Percentiles rank a stretch among this genome's conserved stretches.
Conservation (phyloP, 2,888 invertebrate species). For the Steinernema carpocapsae region DNA sequence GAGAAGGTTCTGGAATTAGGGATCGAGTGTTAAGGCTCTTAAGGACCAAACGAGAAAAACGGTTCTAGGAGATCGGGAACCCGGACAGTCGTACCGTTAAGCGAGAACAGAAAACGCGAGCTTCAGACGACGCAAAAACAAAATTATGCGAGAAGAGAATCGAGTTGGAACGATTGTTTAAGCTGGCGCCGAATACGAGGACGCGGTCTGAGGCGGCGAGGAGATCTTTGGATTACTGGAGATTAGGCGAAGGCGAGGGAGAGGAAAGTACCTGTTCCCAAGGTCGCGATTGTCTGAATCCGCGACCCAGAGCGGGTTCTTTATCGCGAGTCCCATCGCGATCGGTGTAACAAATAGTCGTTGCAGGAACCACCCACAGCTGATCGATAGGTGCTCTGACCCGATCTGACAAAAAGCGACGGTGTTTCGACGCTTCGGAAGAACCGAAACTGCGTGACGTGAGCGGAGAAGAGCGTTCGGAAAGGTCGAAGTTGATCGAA, state of each 20-base stretch:
- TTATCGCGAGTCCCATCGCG: conserved; percentile 26
- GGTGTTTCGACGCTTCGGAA: not conserved
- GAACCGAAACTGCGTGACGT: not conserved
- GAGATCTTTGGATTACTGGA: not conserved
- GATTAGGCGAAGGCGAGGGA: not conserved
- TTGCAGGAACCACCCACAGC: not conserved
- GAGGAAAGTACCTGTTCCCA: not conserved
- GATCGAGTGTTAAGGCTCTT: not conserved
- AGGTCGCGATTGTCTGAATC: not conserved
- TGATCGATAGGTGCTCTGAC: too few species aligned
- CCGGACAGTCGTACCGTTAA: too few species aligned
- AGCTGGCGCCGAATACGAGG: not conserved
- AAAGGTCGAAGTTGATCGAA: too few species aligned
- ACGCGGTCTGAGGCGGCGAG: not conserved
- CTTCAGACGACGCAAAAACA: not conserved
- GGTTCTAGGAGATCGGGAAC: too few species aligned
- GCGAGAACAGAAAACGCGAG: not conserved
- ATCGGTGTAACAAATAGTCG: conserved; percentile 12
- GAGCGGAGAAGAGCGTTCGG: not conserved
- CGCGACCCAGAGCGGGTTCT: not conserved
- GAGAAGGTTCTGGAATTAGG: not conserved
- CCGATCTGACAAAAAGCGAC: not conserved
- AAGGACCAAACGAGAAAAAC: not conserved
- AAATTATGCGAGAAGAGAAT: not conserved
- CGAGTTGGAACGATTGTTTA: not conserved